Evolutionary conservation across 1,140 invertebrate species (phyloP).

Genomic region (Philaenus spumarius): DNA sequence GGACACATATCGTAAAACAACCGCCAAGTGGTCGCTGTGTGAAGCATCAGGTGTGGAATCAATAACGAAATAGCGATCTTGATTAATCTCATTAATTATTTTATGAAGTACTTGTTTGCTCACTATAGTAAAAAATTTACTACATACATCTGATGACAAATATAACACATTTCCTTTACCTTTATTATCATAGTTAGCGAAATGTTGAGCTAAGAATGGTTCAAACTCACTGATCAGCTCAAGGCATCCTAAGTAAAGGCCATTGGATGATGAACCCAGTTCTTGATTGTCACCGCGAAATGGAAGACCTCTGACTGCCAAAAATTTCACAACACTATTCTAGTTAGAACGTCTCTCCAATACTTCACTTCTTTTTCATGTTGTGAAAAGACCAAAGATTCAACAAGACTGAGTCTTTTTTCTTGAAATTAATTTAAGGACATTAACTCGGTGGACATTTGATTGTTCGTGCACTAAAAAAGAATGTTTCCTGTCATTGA

Average conservation of each 20-base stretch:
- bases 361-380: slow-evolving; percentile 13
- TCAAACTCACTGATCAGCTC: slow-evolving; percentile 21
- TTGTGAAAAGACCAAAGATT: background rate
- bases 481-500: slow-evolving; percentile 20
- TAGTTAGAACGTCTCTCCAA: slow-evolving; percentile 16
- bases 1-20: slow-evolving; percentile 29
- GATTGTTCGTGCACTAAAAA: slow-evolving; percentile 1
- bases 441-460: background rate
- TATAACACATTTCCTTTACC: slow-evolving; percentile 21
- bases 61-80: slow-evolving; percentile 31
- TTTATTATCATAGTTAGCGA: slow-evolving; percentile 20
- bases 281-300: slow-evolving; percentile 20
- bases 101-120: slow-evolving; percentile 16
- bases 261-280: slow-evolving; percentile 17
- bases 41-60: slow-evolving; percentile 31
- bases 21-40: slow-evolving; percentile 29
- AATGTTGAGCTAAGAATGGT: slow-evolving; percentile 24
- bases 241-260: background rate
- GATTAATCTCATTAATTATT: slow-evolving; percentile 23
- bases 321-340: slow-evolving; percentile 19
- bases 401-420: background rate
- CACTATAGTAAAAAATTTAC: slow-evolving; percentile 24
- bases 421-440: background rate
- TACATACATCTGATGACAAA: slow-evolving; percentile 22
- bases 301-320: slow-evolving; percentile 19